Percentiles rank a stretch among this genome's conserved stretches.
phyloP scores from a whole-genome alignment of 2,797 vertebrate species.

The Morelia viridis region DNA sequence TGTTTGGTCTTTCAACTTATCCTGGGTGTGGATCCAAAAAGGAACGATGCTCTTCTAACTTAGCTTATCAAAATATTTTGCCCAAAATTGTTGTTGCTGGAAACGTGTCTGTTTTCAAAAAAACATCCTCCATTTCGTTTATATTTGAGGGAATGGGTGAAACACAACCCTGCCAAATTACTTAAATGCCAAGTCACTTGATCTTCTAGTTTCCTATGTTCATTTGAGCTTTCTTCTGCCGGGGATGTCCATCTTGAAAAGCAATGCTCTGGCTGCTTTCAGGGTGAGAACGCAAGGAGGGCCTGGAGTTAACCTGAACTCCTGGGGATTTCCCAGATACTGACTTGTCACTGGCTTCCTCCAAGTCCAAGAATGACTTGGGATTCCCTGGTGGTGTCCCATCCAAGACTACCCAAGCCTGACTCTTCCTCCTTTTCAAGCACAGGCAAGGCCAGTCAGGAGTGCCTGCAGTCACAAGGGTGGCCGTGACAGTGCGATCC shows the following conservation, averaged over 20 bases:
- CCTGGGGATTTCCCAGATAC: background rate
- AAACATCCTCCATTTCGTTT: constrained; percentile 26
- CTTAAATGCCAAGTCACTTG: background rate
- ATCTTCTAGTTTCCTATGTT: background rate
- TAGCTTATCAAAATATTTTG: constrained; percentile 44
- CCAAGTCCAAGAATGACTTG: background rate
- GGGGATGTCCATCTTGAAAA: background rate
- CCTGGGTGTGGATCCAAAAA: constrained; percentile 30
- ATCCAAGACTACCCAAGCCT: background rate
- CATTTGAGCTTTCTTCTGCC: background rate
- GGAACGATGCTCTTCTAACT: constrained; percentile 42
- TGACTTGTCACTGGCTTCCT: background rate
- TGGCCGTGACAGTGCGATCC: too few species aligned
- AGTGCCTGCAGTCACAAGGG: too few species aligned
- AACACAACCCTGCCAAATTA: background rate
- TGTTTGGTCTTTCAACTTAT: constrained; percentile 17
- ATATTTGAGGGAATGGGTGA: background rate
- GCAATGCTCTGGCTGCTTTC: background rate
- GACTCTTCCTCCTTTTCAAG: background rate
- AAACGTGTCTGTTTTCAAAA: constrained; percentile 32
- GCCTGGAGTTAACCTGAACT: background rate
- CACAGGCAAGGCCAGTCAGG: background rate
- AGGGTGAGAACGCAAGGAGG: background rate
- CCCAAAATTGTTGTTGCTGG: constrained; percentile 41
- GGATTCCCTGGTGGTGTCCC: background rate